A percentile compares a stretch with the other conserved stretches of the same genome.
Evolutionary conservation across 2,113 vertebrate species (phyloP).

Genomic region (Salvator merianae): DNA sequence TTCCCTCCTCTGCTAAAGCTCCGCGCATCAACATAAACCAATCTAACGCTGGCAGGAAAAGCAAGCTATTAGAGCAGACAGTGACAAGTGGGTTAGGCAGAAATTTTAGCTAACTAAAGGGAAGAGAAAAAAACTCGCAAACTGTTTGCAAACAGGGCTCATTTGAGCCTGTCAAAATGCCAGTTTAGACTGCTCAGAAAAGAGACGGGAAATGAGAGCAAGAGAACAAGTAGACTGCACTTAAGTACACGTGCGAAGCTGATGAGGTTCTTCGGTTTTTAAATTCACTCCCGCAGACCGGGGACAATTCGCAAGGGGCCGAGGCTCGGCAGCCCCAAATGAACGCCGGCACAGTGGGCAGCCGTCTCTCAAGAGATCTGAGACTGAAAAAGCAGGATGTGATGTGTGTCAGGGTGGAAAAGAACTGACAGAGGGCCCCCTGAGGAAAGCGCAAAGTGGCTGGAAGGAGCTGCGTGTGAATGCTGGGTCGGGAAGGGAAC

Average conservation of each 20-base stretch:
- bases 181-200: conserved; percentile 24
- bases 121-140: conserved; percentile 25
- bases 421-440: conserved; percentile 15
- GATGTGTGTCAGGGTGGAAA: rapidly evolving
- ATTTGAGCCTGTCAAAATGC: conserved; percentile 54
- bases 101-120: conserved; percentile 41
- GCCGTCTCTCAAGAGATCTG: neutral
- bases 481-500: neutral
- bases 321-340: neutral
- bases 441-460: neutral
- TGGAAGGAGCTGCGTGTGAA: rapidly evolving
- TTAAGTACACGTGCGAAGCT: conserved; percentile 27
- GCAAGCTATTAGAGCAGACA: conserved; percentile 42
- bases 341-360: rapidly evolving
- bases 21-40: conserved; percentile 49
- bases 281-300: neutral
- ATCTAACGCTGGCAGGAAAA: conserved; percentile 40
- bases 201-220: neutral
- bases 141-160: conserved; percentile 42
- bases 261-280: neutral
- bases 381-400: neutral
- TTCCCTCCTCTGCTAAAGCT: conserved; percentile 49
- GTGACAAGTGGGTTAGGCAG: conserved; percentile 46
- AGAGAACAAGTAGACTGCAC: neutral
- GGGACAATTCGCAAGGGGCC: neutral